Evolutionary conservation across 2,888 invertebrate species (phyloP).

Genomic region (Pachycephus smyrnensis): DNA sequence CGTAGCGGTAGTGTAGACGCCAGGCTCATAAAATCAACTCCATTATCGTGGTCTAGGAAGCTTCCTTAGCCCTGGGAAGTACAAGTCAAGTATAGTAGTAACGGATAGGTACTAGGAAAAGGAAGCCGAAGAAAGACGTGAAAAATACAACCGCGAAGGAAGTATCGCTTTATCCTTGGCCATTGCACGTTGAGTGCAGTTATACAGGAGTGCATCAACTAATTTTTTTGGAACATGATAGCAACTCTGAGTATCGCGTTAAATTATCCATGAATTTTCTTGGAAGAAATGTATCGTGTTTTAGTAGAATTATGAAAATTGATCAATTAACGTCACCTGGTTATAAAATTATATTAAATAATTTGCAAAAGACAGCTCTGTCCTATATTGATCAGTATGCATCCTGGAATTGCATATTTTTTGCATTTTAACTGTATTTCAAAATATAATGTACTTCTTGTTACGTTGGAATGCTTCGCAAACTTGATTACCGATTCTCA

Average conservation of each 20-base stretch:
- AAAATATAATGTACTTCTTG: neutral
- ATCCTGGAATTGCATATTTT: neutral
- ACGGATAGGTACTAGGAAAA: neutral
- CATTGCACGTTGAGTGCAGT: neutral
- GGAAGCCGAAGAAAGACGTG: neutral
- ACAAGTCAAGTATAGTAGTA: neutral
- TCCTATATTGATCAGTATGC: neutral
- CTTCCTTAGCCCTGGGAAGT: neutral
- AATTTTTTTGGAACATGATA: neutral
- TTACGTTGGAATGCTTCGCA: no score
- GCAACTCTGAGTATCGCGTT: neutral
- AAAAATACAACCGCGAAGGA: neutral
- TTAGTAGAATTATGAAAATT: neutral
- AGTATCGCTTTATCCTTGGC: neutral
- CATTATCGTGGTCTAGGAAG: neutral
- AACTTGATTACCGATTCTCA: neutral
- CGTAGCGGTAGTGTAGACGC: neutral
- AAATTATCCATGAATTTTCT: neutral
- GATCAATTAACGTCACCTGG: neutral
- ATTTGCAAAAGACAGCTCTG: neutral
- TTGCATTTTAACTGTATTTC: no score
- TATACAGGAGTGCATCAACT: neutral
- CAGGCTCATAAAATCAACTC: conserved; percentile 3
- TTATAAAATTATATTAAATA: neutral
- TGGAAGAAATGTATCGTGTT: neutral